Percentiles rank a stretch among this genome's conserved stretches.
These are phyloP conservation scores for Sphenodon punctatus DNA, from an alignment of 2,797 vertebrate genomes.

Conservation along the genomic window DNA sequence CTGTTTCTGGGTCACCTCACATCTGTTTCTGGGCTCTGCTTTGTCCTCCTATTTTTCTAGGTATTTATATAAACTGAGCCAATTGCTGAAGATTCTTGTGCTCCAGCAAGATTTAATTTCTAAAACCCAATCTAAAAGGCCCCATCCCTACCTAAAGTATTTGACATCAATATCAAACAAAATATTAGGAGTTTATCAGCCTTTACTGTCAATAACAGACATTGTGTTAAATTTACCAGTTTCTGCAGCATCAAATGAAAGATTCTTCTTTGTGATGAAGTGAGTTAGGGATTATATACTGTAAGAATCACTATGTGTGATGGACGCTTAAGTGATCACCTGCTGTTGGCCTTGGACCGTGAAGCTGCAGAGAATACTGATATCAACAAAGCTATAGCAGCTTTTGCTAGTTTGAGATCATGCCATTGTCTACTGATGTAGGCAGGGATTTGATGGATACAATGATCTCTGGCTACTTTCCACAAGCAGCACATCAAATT, in stretches of 20 bases:
- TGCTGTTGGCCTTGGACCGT: conserved; percentile 41
- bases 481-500: conserved; percentile 51
- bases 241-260: conserved; percentile 49
- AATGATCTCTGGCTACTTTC: conserved; percentile 63
- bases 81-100: neutral
- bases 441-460: conserved; percentile 61
- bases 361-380: conserved; percentile 61
- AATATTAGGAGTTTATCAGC: conserved; percentile 33
- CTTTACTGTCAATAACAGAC: conserved; percentile 8
- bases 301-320: conserved; percentile 50
- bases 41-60: neutral
- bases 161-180: conserved; percentile 6
- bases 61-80: neutral
- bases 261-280: conserved; percentile 37
- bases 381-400: conserved; percentile 44
- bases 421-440: conserved; percentile 45
- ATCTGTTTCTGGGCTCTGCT: no score
- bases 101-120: neutral
- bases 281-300: conserved; percentile 41
- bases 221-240: conserved; percentile 21
- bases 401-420: conserved; percentile 60
- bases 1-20: no score
- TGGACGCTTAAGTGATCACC: conserved; percentile 56
- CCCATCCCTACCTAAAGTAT: neutral
- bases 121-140: neutral